Evolutionary conservation across 2,888 invertebrate genomes (phyloP), one percentile per base, ranked within the genome.

Genomic region (Lycophotia porphyrea): DNA sequence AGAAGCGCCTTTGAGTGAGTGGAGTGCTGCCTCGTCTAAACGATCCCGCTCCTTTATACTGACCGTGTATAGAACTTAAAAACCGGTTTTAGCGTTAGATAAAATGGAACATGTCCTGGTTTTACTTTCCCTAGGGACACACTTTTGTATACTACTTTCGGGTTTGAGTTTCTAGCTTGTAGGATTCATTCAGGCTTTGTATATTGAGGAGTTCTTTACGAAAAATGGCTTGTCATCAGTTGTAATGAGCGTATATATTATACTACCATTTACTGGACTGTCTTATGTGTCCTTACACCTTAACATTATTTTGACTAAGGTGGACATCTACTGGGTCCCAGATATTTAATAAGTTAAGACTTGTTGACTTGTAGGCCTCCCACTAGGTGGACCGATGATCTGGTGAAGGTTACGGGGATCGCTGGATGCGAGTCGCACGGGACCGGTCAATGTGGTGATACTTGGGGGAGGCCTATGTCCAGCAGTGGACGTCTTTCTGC

Each of bases 1-100:
- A 18, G 15, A 34, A 52, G 15, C 44, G 60, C 67, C 65, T 83
- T 83, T 80, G 80, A 74, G 66, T 34, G 47, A 66, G 55, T 8
- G 9, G 49, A 83, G 71, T 42, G 61, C 47, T 70, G 15, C 31
- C 34, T 49, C 31, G 36, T n/a, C 42, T 67, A 67, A 70, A 65
- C 36, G 68, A 60, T 47, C 21, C 27, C 18, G 36, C 8, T 66
- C 34, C 61, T 69, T 69, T 65, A 66, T n/a, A 27, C 55, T 60
- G 34, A 42, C 34, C 47, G 44, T 55, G 47, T 15, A 47, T 34
- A 68, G 24, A 55, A 9, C 27, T 49, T 39, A 69, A 74, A n/a
- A 67, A 65, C 24, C 44, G 49, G n/a, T 18, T 24, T 69, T 52
- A 49, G n/a, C 55, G 61, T 82, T 61, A 2, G 61, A 58, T n/a